Conservation (phyloP, 2,113 vertebrate species). For the Misgurnus mizolepis region DNA sequence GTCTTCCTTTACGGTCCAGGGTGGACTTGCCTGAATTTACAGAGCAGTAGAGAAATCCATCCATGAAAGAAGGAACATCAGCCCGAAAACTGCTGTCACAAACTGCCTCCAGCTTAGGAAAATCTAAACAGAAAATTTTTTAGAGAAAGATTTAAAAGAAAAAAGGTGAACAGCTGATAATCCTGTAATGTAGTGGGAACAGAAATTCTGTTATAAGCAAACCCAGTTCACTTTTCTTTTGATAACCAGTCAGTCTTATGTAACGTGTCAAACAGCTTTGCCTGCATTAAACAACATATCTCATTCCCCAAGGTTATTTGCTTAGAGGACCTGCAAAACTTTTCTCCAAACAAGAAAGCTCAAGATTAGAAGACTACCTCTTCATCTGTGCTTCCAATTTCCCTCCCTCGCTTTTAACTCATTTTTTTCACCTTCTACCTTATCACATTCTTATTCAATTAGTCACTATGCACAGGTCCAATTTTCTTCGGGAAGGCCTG, state of each 20-base stretch:
- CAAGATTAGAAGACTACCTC: conserved; percentile 34
- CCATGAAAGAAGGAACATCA: conserved; percentile 80
- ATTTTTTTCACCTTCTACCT: conserved; percentile 62
- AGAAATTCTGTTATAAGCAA: conserved; percentile 41
- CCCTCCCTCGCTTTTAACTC: conserved; percentile 52
- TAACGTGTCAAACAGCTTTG: background rate
- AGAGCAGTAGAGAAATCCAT: conserved; percentile 89
- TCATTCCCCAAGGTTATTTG: conserved; percentile 41
- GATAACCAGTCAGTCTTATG: conserved; percentile 29
- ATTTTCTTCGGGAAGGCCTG: conserved; percentile 65
- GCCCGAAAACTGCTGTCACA: conserved; percentile 72
- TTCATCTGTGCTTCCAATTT: conserved; percentile 25
- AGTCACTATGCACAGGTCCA: conserved; percentile 67
- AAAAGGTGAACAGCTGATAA: conserved; percentile 42
- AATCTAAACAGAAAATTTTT: conserved; percentile 72
- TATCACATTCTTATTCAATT: conserved; percentile 75
- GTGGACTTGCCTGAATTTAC: conserved; percentile 72
- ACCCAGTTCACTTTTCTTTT: conserved; percentile 14
- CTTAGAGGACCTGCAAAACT: conserved; percentile 19
- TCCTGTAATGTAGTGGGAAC: conserved; percentile 41
- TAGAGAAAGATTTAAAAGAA: conserved; percentile 3
- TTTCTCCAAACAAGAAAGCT: background rate
- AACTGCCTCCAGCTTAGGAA: conserved; percentile 79
- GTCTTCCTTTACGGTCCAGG: conserved; percentile 82
- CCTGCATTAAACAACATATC: background rate